Evolutionary conservation across 2,888 invertebrate genomes (phyloP).

Genomic region (Cryptocephalus moraei): DNA sequence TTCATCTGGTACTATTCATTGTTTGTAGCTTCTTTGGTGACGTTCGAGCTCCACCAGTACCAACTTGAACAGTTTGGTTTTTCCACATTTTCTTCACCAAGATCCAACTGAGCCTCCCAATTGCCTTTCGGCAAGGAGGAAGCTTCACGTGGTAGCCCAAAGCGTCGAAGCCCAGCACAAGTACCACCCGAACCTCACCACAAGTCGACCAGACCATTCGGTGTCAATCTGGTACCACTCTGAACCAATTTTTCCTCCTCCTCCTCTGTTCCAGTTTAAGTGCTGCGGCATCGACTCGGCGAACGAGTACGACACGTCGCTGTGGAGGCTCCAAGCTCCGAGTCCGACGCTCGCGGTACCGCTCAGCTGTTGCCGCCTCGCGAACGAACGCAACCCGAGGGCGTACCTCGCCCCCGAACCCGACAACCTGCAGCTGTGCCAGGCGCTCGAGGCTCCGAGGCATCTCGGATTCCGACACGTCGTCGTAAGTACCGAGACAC

Average conservation of each 20-base stretch:
- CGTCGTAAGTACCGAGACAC: slow-evolving; percentile 40
- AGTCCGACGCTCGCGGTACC: slow-evolving; percentile 46
- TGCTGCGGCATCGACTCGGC: slow-evolving; percentile 74
- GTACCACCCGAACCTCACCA: not conserved
- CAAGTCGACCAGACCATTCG: not conserved
- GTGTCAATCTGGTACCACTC: not conserved
- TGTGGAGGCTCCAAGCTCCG: slow-evolving; percentile 67
- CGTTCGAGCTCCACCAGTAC: too few species aligned
- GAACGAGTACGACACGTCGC: slow-evolving; percentile 69
- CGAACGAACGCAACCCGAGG: slow-evolving; percentile 42
- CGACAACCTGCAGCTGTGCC: slow-evolving; percentile 59
- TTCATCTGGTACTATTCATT: too few species aligned
- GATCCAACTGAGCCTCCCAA: too few species aligned
- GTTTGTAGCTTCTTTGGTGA: too few species aligned
- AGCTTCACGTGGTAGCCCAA: too few species aligned
- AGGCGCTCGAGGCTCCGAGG: slow-evolving; percentile 48
- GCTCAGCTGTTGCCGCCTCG: slow-evolving; percentile 47
- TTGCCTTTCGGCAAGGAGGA: too few species aligned
- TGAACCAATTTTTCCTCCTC: too few species aligned
- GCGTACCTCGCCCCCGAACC: slow-evolving; percentile 70
- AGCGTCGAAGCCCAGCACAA: too few species aligned
- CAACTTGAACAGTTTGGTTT: too few species aligned
- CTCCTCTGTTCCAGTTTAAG: slow-evolving; percentile 47
- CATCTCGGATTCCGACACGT: slow-evolving; percentile 50
- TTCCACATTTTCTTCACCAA: too few species aligned